A percentile compares a stretch with the other conserved stretches of the same genome.
These are phyloP conservation scores for Ophioninae sp. DNA, from an alignment of 2,888 invertebrate genomes.

Conservation along the genomic window DNA sequence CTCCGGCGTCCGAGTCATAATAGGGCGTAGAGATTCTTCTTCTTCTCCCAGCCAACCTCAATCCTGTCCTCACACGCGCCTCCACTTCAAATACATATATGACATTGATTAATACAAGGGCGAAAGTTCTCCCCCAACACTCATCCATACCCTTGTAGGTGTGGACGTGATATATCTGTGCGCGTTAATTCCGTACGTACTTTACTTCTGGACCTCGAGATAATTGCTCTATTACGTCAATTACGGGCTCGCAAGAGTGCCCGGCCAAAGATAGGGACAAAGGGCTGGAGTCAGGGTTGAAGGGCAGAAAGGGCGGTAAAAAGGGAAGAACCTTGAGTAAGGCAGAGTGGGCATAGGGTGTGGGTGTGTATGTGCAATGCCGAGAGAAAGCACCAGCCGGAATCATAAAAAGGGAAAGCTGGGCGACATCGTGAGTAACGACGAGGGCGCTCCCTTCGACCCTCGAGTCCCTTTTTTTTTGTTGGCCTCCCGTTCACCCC, in stretches of 20 bases:
- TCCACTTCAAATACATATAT: neutral
- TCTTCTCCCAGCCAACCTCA: neutral
- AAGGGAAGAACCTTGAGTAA: conserved; percentile 28
- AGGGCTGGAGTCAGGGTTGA: neutral
- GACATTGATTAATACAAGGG: neutral
- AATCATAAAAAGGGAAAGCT: conserved; percentile 56
- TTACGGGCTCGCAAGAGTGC: conserved; percentile 63
- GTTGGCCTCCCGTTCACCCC: neutral
- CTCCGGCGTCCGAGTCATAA: neutral
- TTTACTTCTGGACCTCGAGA: conserved; percentile 61
- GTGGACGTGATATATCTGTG: conserved; percentile 21
- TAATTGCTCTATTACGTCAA: conserved; percentile 74
- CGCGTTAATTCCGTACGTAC: conserved; percentile 53
- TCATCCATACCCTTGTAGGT: neutral
- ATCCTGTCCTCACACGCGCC: neutral
- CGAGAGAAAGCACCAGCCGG: conserved; percentile 36
- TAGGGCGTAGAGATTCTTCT: neutral
- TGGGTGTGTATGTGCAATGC: neutral
- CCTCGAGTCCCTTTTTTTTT: conserved; percentile 54
- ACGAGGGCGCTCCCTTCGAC: conserved; percentile 41
- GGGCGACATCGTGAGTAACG: conserved; percentile 40
- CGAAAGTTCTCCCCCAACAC: neutral
- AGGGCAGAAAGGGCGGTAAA: neutral
- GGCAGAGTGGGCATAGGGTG: conserved; percentile 2
- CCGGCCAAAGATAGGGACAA: conserved; percentile 30